These are phyloP conservation scores for Glareola pratincola DNA, from an alignment of 2,113 vertebrate species.

Conservation along the genomic window DNA sequence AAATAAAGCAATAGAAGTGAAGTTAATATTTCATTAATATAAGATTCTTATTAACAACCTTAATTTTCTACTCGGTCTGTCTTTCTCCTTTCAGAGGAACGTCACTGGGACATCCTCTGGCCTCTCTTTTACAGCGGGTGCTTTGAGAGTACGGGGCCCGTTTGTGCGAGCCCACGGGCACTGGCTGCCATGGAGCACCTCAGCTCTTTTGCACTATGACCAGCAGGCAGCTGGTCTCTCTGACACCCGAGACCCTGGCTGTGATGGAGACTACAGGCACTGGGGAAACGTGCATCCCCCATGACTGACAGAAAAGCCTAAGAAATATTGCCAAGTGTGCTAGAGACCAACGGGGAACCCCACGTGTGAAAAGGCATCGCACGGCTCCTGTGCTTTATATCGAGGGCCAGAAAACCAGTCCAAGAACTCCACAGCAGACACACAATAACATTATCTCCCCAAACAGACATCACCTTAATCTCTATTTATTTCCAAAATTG, in stretches of 20 bases:
- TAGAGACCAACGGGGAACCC: not conserved
- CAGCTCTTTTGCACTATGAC: rapidly evolving
- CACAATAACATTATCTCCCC: not conserved
- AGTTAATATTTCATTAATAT: not conserved
- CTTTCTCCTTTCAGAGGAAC: not conserved
- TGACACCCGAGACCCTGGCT: rapidly evolving
- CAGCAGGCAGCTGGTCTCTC: not conserved
- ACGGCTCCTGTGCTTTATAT: not conserved
- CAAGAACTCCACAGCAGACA: not conserved
- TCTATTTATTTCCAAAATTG: not conserved
- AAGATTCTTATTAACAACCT: not conserved
- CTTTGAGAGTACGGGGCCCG: not conserved
- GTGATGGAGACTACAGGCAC: not conserved
- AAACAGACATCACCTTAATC: not conserved
- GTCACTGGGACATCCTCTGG: not conserved
- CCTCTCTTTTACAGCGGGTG: not conserved
- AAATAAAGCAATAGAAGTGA: not conserved
- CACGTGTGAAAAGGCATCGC: rapidly evolving
- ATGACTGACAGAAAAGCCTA: not conserved
- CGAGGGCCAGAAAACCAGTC: not conserved
- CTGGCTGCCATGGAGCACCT: not conserved
- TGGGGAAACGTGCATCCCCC: rapidly evolving
- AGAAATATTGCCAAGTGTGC: rapidly evolving
- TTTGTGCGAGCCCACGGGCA: rapidly evolving
- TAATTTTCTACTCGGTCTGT: not conserved